A percentile compares a stretch with the other conserved stretches of the same genome.
Evolutionary conservation across 2,888 invertebrate genomes (phyloP).

Genomic region (Celastrina argiolus): DNA sequence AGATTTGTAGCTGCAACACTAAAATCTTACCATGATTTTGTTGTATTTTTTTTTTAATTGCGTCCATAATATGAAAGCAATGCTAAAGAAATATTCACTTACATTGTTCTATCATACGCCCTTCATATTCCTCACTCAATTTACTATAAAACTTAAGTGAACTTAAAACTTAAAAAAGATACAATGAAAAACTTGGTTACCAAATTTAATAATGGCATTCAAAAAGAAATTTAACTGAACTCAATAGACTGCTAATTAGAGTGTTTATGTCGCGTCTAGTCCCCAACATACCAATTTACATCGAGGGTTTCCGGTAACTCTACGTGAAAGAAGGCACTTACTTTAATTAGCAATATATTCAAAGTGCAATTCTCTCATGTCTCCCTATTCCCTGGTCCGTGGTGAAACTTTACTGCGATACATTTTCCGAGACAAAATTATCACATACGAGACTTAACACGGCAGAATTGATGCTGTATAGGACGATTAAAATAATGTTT

Average conservation of each 20-base stretch:
- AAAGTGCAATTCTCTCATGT: constrained; percentile 5
- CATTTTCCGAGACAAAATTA: background rate
- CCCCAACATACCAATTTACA: background rate
- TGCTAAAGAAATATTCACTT: no score
- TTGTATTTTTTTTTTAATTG: no score
- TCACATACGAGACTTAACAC: background rate
- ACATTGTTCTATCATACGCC: no score
- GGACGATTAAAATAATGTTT: background rate
- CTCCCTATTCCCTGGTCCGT: background rate
- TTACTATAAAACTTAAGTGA: no score
- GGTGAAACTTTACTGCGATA: background rate
- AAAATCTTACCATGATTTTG: no score
- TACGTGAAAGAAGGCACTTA: constrained; percentile 18
- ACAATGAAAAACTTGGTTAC: background rate
- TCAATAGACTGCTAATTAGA: background rate
- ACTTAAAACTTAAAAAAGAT: no score
- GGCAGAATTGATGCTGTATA: background rate
- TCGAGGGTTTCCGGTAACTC: background rate
- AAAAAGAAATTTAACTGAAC: background rate
- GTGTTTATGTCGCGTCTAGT: background rate
- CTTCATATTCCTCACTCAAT: no score
- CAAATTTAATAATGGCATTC: background rate
- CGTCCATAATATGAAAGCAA: no score
- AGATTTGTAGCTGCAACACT: no score
- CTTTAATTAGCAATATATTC: constrained; percentile 18